Base-by-base conservation (phyloP, 2,888 invertebrate genomes). In the Tholera decimalis region DNA sequence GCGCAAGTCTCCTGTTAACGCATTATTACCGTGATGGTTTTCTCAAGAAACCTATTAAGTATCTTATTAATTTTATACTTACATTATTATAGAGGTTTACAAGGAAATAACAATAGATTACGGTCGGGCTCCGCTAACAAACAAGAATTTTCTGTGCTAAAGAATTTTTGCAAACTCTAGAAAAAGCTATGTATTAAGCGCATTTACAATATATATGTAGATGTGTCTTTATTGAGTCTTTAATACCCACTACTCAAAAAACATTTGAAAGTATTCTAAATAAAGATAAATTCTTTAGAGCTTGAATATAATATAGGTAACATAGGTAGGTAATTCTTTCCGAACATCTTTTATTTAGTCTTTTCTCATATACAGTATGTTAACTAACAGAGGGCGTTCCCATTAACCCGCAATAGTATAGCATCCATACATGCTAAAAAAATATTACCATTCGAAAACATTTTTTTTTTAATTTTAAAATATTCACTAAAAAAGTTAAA, bases 11-110 rank as follows among this genome's bases (percentile, higher is more conserved):
- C 35, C 44, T 47, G 43, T 35, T 20, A 30, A 43, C 11, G 43
- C 63, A 22, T 35, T 59, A 55, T 73, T 56, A 53, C 26, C 22
- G n/a, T 3, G 22, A 50, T 51, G n/a, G 24, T 55, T 39, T 67
- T 60, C 26, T 37, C 60, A 68, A 43, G 51, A 56, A 65, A 53
- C 54, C 18, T 67, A 28, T 44, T 18, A 22, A 22, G 24, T 15
- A 2, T 4, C 18, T 33, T 50, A 39, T 44, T 62, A 46, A 28
- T 60, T 58, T 41, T 30, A 20, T 22, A n/a, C 30, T 37, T 30
- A 22, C 9, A 43, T 26, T 46, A 33, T 39, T 46, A 22, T 18
- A 33, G 47, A 70, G 20, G n/a, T 20, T 41, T 57, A 51, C 35
- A 35, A 20, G 24, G 41, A 41, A 70, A 35, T 47, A 51, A 30